Conservation (phyloP, 35 echinoderm and acorn worm genomes). For the Heliocidaris tuberculata region DNA sequence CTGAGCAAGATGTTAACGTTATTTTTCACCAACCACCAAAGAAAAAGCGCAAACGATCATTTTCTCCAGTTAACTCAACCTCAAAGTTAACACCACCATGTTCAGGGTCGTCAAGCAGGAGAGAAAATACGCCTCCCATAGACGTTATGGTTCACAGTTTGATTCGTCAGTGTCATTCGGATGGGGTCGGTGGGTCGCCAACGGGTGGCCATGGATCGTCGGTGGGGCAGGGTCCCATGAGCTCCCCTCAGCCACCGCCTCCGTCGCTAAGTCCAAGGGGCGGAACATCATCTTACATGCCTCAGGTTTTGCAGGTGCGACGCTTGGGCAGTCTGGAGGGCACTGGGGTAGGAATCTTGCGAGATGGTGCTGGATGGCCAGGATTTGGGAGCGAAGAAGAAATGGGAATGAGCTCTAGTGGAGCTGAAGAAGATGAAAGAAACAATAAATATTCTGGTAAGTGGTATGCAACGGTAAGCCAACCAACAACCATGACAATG, state of each 20-base stretch:
- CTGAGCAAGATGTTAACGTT: not conserved
- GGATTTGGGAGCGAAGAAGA: slow-evolving; percentile 47
- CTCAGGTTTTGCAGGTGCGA: too few species aligned
- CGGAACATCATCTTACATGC: not conserved
- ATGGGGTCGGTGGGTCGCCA: not conserved
- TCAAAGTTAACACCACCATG: not conserved
- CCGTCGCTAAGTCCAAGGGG: not conserved
- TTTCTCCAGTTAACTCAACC: not conserved
- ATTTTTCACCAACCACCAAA: slow-evolving; percentile 22
- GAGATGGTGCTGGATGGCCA: slow-evolving; percentile 39
- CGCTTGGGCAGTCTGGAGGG: not conserved
- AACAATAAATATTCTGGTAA: slow-evolving; percentile 42
- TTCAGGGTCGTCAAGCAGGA: not conserved
- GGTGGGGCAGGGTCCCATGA: not conserved
- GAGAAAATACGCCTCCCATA: not conserved
- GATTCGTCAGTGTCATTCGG: not conserved
- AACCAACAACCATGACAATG: too few species aligned
- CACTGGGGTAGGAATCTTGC: slow-evolving; percentile 13
- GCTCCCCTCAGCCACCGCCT: not conserved
- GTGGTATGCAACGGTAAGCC: not conserved
- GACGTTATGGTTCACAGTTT: slow-evolving; percentile 19
- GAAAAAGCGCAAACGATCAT: not conserved
- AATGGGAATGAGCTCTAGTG: slow-evolving; percentile 49
- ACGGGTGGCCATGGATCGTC: not conserved
- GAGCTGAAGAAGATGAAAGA: slow-evolving; percentile 36